These are phyloP conservation scores for Xiphophorus maculatus DNA, from an alignment of 2,113 vertebrate genomes.

Conservation along the genomic window DNA sequence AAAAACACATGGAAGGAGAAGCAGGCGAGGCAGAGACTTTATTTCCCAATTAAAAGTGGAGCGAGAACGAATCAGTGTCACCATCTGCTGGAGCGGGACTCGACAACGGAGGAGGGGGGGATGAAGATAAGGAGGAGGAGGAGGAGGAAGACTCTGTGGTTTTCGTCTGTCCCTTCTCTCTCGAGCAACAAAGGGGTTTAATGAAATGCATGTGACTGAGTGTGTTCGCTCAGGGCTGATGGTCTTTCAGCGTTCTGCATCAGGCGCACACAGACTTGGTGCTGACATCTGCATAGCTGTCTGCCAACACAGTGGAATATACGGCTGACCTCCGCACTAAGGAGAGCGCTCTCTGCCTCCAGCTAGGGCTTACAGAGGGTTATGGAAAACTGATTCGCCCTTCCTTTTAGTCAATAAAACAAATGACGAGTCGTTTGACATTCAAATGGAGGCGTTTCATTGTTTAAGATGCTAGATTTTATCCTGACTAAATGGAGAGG, in stretches of 20 bases:
- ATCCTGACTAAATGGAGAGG: background rate
- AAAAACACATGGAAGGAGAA: constrained; percentile 54
- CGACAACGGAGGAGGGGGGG: constrained; percentile 15
- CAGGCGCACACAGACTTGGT: constrained; percentile 2
- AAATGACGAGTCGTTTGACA: background rate
- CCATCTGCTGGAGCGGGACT: constrained; percentile 60
- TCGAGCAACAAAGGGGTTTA: constrained; percentile 16
- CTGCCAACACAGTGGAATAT: constrained; percentile 27
- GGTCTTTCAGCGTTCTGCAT: constrained; percentile 8
- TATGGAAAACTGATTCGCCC: background rate
- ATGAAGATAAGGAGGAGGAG: constrained; percentile 10
- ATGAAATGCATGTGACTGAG: constrained; percentile 29
- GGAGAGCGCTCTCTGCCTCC: constrained; percentile 2
- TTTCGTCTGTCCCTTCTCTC: constrained; percentile 27
- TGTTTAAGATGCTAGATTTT: background rate
- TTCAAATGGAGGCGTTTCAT: background rate
- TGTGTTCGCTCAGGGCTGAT: constrained; percentile 43
- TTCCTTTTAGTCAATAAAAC: background rate
- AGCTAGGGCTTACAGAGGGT: background rate
- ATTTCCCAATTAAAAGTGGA: constrained; percentile 66
- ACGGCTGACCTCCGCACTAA: constrained; percentile 2
- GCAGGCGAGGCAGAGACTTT: constrained; percentile 38
- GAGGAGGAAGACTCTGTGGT: constrained; percentile 32
- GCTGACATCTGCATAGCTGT: constrained; percentile 33
- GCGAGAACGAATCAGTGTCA: constrained; percentile 55